These are phyloP conservation scores for Palythoa grandis DNA, from an alignment of 92 coral and sea anemone species.

Conservation along the genomic window DNA sequence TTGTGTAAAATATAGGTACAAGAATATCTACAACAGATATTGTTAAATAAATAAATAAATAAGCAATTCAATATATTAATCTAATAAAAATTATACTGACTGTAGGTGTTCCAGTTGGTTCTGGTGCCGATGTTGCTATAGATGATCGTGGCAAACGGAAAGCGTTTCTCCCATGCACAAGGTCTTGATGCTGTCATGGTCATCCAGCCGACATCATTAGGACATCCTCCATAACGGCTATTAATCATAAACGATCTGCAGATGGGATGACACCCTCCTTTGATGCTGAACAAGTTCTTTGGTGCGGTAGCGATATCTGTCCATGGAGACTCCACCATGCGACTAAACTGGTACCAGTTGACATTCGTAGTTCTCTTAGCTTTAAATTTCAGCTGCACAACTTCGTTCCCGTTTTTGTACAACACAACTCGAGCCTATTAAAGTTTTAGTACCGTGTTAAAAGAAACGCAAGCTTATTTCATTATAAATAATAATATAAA, in stretches of 20 bases:
- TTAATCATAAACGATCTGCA: conserved; percentile 46
- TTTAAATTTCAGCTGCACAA: conserved; percentile 31
- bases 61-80: too few species aligned
- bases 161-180: conserved; percentile 38
- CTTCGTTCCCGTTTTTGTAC: conserved; percentile 15
- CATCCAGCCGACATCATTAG: conserved; percentile 38
- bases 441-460: too few species aligned
- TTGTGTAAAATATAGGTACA: too few species aligned
- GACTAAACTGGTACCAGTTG: conserved; percentile 33
- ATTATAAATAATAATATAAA: too few species aligned
- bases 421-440: conserved; percentile 16
- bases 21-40: too few species aligned
- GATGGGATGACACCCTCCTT: conserved; percentile 23
- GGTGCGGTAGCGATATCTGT: conserved; percentile 1
- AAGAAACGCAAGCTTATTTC: too few species aligned
- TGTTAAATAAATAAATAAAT: too few species aligned
- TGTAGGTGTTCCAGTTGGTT: conserved; percentile 27
- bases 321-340: conserved; percentile 42
- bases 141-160: conserved; percentile 8
- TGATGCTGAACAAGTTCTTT: conserved; percentile 36
- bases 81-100: background rate
- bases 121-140: conserved; percentile 9
- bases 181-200: background rate
- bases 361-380: background rate
- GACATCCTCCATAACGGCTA: conserved; percentile 38